Evolutionary conservation across 2,113 vertebrate species (phyloP).

Genomic region (Pelusios castaneus): DNA sequence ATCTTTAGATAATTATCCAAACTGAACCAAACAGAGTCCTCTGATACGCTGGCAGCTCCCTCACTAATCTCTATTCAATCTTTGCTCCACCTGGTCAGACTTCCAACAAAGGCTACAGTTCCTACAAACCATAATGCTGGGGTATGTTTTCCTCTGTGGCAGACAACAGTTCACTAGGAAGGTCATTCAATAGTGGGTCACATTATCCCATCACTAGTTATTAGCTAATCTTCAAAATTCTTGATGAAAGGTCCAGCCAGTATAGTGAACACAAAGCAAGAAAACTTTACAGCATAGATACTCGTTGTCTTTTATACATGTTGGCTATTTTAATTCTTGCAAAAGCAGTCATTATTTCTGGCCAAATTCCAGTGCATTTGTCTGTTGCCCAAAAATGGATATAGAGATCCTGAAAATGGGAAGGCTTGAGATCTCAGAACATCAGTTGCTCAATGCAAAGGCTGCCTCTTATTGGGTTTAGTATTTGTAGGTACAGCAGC

Average conservation of each 20-base stretch:
- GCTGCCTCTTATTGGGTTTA: neutral
- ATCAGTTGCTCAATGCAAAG: neutral
- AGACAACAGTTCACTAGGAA: neutral
- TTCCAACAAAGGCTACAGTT: neutral
- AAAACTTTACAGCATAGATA: neutral
- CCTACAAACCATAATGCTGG: rapidly evolving
- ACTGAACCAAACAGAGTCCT: rapidly evolving
- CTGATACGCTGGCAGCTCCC: neutral
- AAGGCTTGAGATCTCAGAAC: neutral
- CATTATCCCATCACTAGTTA: rapidly evolving
- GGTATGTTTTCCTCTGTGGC: rapidly evolving
- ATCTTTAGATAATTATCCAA: neutral
- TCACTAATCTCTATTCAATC: neutral
- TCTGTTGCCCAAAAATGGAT: neutral
- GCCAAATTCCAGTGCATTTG: neutral
- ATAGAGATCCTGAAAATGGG: neutral
- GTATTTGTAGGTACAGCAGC: neutral
- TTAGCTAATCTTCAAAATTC: neutral
- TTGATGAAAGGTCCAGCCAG: neutral
- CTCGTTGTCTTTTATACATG: rapidly evolving
- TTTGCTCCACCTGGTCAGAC: neutral
- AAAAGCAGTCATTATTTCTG: rapidly evolving
- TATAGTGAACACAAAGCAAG: rapidly evolving
- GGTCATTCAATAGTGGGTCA: neutral
- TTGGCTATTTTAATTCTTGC: neutral